Evolutionary conservation across 2,797 vertebrate genomes (phyloP).

Genomic region (Lacerta bilineata): DNA sequence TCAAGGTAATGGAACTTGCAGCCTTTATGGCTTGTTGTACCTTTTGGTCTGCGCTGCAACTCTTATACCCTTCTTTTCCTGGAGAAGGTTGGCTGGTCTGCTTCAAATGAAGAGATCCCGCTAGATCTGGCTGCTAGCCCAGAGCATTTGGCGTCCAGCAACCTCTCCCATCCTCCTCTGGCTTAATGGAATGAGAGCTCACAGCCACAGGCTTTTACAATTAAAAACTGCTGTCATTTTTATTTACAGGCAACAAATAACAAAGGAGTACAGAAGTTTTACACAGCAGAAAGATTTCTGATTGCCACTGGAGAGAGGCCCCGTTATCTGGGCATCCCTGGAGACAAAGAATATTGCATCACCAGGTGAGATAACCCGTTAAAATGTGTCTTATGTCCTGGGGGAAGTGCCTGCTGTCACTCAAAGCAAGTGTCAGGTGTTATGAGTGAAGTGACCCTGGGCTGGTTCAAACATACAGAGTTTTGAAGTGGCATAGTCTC

Average conservation of each 20-base stretch:
- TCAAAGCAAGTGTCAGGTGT: background rate
- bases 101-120: background rate
- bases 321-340: conserved; percentile 82
- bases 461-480: background rate
- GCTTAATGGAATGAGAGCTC: background rate
- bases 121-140: background rate
- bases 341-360: conserved; percentile 86
- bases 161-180: background rate
- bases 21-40: no score
- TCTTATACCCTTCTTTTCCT: background rate
- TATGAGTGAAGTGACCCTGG: background rate
- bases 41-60: no score
- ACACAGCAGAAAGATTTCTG: conserved; percentile 84
- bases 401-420: background rate
- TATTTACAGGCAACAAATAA: conserved; percentile 82
- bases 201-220: background rate
- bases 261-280: conserved; percentile 79
- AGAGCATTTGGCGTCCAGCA: background rate
- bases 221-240: conserved; percentile 28
- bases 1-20: conserved; percentile 80
- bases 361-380: conserved; percentile 80
- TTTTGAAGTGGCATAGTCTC: background rate
- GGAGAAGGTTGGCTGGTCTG: background rate
- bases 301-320: conserved; percentile 87
- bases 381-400: background rate